A percentile compares a stretch with the other conserved stretches of the same genome.
These are phyloP conservation scores for Clanis bilineata DNA, from an alignment of 2,888 invertebrate genomes.

Conservation along the genomic window DNA sequence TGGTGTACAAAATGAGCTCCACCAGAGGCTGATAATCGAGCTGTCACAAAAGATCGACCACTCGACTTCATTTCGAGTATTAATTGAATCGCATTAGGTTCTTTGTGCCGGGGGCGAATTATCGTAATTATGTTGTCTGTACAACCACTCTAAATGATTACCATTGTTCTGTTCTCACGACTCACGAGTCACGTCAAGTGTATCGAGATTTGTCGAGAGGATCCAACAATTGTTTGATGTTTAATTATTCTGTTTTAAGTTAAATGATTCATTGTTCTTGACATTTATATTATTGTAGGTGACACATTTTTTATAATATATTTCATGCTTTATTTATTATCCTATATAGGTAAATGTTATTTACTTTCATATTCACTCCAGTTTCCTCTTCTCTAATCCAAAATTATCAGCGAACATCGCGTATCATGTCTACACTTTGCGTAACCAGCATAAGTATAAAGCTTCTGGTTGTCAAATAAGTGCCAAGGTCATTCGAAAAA, in stretches of 20 bases:
- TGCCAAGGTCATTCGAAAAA: no score
- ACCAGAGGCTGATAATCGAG: neutral
- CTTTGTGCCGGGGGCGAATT: conserved; percentile 2
- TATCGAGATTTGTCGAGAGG: conserved; percentile 4
- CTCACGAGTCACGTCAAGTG: neutral
- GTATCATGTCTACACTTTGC: no score
- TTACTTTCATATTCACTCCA: no score
- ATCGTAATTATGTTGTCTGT: conserved; percentile 18
- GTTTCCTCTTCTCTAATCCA: no score
- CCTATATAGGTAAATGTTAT: no score
- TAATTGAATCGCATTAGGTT: conserved; percentile 41
- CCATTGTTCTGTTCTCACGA: neutral
- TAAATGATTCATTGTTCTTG: neutral
- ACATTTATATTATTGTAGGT: neutral
- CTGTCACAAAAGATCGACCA: conserved; percentile 6
- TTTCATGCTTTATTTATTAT: no score
- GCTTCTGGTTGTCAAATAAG: no score
- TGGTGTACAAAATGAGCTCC: neutral
- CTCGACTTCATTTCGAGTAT: conserved; percentile 26
- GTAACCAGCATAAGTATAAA: no score
- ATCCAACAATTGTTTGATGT: neutral
- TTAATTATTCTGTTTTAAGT: neutral
- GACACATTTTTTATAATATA: no score
- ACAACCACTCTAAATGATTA: conserved; percentile 13
- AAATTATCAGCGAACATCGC: no score